Base-by-base conservation (phyloP, 2,113 vertebrate species). In the Nothocercus nigrocapillus region DNA sequence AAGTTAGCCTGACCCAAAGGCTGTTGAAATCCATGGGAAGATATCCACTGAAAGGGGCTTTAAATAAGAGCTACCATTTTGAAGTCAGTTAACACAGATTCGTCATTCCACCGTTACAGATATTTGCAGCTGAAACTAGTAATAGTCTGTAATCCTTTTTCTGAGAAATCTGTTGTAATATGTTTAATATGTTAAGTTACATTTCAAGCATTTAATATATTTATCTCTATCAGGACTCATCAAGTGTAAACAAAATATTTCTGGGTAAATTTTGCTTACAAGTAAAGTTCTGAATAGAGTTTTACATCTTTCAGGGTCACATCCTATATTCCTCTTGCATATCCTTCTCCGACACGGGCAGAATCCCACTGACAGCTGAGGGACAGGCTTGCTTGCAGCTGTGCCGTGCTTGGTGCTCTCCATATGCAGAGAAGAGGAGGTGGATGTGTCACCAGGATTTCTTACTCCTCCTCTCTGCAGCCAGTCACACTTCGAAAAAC, bases 1-100 rank as follows among this genome's bases (percentile, higher is more conserved):
- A 94, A 91, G 56, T 58, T 91, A 13, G 8, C 66, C 49, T 84
- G 81, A 76, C 44, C 20, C 34, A 87, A 93, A 89, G 13, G 4
- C 62, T 90, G 56, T 53, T 93, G 88, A 76, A 94, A 90, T 69
- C 24, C 38, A 73, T 81, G 40, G 75, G 66, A 83, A 79, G 44
- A 28, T 15, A 84, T 18, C 53, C 45, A 44, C n/a, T 69, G 30
- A 56, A 69, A 66, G 73, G 51, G 18, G 7, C 40, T 95, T 94
- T 70, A 70, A 58, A 77, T 53, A 38, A 73, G 47, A 27, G 8
- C 44, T 73, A 49, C 32, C 36, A 36, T 80, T 83, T 62, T 92
- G 82, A 91, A 80, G n/a, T 69, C 75, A 85, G 12, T 53, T 47
- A 64, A 73, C 58, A 80, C 47, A 25, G 24, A 84, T 17, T n/a